These are phyloP conservation scores for Pteropus alecto DNA, from an alignment of 2,113 vertebrate species.

Conservation along the genomic window DNA sequence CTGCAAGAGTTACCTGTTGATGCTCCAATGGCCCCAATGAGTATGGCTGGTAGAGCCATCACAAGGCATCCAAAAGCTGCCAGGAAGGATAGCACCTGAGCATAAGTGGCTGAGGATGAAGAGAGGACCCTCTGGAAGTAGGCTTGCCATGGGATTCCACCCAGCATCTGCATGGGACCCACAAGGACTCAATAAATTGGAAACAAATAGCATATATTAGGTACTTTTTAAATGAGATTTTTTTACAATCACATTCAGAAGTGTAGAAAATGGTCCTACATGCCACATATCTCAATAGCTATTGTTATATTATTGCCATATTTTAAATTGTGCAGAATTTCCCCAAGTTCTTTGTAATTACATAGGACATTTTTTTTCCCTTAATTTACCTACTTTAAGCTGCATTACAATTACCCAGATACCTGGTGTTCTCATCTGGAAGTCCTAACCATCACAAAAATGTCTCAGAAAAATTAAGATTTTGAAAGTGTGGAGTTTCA, in stretches of 20 bases:
- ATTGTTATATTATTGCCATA: not conserved
- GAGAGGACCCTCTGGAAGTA: slow-evolving; percentile 99
- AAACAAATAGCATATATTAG: not conserved
- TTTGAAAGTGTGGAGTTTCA: not conserved
- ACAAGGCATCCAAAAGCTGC: slow-evolving; percentile 96
- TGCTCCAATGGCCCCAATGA: slow-evolving; percentile 96
- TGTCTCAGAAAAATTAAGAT: not conserved
- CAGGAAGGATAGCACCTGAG: slow-evolving; percentile 96
- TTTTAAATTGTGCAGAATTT: not conserved
- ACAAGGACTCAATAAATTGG: not conserved
- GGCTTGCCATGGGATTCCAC: slow-evolving; percentile 98
- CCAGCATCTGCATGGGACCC: slow-evolving; percentile 88
- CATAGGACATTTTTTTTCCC: fast-evolving
- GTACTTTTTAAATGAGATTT: not conserved
- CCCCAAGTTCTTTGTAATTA: not conserved
- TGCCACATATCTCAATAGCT: not conserved
- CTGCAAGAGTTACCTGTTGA: slow-evolving; percentile 89
- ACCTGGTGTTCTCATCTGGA: not conserved
- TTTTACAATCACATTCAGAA: not conserved
- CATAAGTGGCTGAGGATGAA: slow-evolving; percentile 96
- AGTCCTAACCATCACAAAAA: not conserved
- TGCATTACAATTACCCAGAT: not conserved
- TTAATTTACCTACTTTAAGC: not conserved
- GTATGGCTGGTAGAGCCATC: slow-evolving; percentile 94
- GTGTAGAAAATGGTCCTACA: not conserved